A percentile compares a stretch with the other conserved stretches of the same genome.
Conservation (phyloP, 2,797 vertebrate genomes). For the Tapirus indicus region DNA sequence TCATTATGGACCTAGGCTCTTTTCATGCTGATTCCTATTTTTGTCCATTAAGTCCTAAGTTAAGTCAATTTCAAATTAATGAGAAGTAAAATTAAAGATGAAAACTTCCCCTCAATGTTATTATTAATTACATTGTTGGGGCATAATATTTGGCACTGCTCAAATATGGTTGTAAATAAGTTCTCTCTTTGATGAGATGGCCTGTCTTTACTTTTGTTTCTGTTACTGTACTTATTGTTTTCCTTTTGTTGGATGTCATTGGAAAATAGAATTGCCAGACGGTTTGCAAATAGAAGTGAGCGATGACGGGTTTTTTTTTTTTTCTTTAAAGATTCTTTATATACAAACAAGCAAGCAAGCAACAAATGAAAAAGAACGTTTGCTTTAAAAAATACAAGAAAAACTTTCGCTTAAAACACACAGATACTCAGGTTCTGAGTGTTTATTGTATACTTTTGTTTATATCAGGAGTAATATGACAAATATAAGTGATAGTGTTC, state of each 20-base stretch:
- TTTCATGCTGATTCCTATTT: conserved; percentile 54
- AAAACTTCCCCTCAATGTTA: conserved; percentile 30
- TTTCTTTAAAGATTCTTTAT: neutral
- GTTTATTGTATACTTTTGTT: conserved; percentile 36
- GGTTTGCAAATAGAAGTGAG: conserved; percentile 39
- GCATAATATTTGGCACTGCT: neutral
- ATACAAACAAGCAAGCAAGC: conserved; percentile 31
- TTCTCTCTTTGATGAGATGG: conserved; percentile 48
- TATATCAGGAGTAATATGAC: conserved; percentile 19
- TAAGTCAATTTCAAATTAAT: conserved; percentile 69
- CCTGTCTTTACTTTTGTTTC: conserved; percentile 40
- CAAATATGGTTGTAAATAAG: neutral
- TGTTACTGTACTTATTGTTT: neutral
- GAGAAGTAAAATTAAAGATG: conserved; percentile 66
- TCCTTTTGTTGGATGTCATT: conserved; percentile 26
- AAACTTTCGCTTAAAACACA: neutral
- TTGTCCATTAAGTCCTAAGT: conserved; percentile 50
- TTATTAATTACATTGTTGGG: conserved; percentile 43
- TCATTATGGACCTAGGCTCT: neutral
- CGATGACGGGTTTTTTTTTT: neutral
- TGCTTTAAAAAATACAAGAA: neutral
- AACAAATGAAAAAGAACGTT: neutral
- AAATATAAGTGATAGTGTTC: neutral
- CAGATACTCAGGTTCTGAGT: neutral
- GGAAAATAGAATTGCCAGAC: conserved; percentile 62